Base-by-base conservation (phyloP, 2,113 vertebrate genomes). In the Blennius ocellaris region DNA sequence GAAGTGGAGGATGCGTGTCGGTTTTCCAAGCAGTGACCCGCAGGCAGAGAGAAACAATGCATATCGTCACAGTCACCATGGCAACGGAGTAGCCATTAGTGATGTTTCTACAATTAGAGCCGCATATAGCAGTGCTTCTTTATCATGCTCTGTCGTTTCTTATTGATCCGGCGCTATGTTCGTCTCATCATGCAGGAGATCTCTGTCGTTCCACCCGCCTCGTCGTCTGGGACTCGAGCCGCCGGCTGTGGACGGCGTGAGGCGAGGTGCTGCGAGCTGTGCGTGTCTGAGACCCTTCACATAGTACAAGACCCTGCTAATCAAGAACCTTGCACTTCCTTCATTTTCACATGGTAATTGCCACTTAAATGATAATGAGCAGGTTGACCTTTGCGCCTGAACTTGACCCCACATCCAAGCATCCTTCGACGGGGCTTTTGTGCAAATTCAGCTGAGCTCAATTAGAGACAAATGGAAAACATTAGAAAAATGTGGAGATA, bases 31-130 rank as follows among this genome's bases (percentile, higher is more conserved):
- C 57, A 40, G 21, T 71, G 73, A 80, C 52, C 80, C 7, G 7
- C 16, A 55, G 50, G 55, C 53, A 56, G 61, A 47, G 47, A 43
- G 10, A 57, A 53, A 74, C 50, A 69, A 55, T 30, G 21, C 21
- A 30, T 66, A 76, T 71, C 62, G 55, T 66, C 54, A 62, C 63
- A 4, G 72, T 90, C 77, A 49, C 77, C 75, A 85, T 78, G 54
- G 78, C 50, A 83, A 87, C 84, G 5, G 38, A 78, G 47, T 61
- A 58, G 53, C 43, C 66, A 61, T 57, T 76, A 63, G 43, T 65
- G 65, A 63, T 56, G 69, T 76, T 76, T 55, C 62, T 36, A 61
- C 73, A 71, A 67, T 61, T 62, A 45, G 21, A 73, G 54, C 37
- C 56, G 43, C 21, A 55, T 49, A 15, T 30, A 57, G 58, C 44